Evolutionary conservation across 2,113 vertebrate species (phyloP).

Genomic region (Aramus guarauna): DNA sequence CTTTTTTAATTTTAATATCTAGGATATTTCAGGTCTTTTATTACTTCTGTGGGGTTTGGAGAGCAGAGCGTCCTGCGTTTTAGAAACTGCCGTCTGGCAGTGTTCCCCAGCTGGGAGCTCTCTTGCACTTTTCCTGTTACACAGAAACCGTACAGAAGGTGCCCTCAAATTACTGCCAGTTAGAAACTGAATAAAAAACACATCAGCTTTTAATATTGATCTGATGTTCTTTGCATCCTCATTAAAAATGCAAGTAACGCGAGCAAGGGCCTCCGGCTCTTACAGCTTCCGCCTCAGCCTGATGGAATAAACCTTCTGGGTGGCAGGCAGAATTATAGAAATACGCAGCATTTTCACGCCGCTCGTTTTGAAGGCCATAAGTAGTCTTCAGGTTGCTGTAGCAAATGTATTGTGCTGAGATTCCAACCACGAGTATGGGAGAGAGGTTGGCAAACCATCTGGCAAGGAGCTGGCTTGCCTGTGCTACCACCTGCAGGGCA

Average conservation of each 20-base stretch:
- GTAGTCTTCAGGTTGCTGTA: neutral
- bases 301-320: too few relatives aligned
- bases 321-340: neutral
- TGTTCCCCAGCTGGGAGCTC: neutral
- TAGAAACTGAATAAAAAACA: neutral
- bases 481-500: neutral
- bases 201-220: neutral
- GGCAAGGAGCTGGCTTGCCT: neutral
- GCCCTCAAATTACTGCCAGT: neutral
- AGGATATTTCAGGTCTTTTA: neutral
- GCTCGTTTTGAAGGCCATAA: neutral
- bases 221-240: neutral
- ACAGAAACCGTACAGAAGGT: neutral
- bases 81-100: neutral
- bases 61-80: neutral
- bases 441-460: neutral
- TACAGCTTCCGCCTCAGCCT: neutral
- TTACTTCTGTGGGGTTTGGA: neutral
- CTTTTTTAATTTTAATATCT: neutral
- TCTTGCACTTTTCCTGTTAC: neutral
- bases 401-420: neutral
- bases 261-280: too few relatives aligned
- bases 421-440: accelerated
- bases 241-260: neutral
- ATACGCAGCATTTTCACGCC: accelerated